Base-by-base conservation (phyloP, 2,113 vertebrate genomes). In the Cyanistes caeruleus region DNA sequence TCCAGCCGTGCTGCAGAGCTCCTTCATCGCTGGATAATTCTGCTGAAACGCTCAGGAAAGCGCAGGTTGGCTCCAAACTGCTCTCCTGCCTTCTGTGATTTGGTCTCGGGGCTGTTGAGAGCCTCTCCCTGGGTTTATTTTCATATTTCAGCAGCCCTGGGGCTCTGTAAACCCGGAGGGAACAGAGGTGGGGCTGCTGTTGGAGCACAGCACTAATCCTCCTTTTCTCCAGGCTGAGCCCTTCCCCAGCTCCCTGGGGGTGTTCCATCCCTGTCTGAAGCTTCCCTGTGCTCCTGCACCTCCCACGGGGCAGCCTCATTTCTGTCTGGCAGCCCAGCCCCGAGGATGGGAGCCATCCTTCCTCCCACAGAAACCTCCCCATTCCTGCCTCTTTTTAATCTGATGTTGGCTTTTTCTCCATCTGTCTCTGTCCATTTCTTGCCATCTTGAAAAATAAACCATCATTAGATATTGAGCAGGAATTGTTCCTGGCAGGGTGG, bases 1-100 rank as follows among this genome's bases (percentile, higher is more conserved):
- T 7, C 27, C 68, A 49, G 48, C 27, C 58, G 0, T 0, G 58
- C 5, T 2, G 44, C 4, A 1, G 9, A 4, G 10, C 3, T 49
- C 73, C 5, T 24, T 49, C n/a, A 41, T 3, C n/a, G 30, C 53
- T 2, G 21, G 24, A 11, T 7, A 18, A 37, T 27, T 41, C 46
- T 74, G 72, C 89, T 84, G 76, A 25, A 41, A 28, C 1, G 27
- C 13, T 3, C 39, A 30, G 22, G 27, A 37, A 70, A 10, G 7
- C 1, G 17, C 15, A 31, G 6, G 10, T 49, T 49, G 13, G 56
- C 7, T 24, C 39, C 51, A 28, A 22, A 13, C 19, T 1, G 16
- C 5, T 68, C 5, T 22, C 22, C 41, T 12, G 46, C 51, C 31
- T 3, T 3, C 77, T 9, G 46, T 4, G 41, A 0, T 25, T n/a